Evolutionary conservation across 2,797 vertebrate genomes (phyloP), one percentile per base, ranked within the genome.

Genomic region (Toxotes lorentzi): DNA sequence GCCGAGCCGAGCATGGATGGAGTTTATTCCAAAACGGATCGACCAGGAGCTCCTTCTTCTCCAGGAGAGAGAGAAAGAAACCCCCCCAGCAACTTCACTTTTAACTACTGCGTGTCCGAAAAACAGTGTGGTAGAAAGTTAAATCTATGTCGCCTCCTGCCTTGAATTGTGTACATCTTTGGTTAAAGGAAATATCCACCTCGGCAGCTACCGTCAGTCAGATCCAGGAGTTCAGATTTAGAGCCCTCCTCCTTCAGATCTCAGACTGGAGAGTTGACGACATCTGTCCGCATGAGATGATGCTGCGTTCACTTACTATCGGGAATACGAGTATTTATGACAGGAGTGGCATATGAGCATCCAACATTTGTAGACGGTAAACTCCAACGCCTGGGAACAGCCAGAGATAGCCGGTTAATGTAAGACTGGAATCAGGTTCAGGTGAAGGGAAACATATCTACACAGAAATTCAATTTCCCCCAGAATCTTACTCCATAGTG

Each of bases 221-320:
- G 90, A 87, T 81, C 53, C 91, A 91, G 91, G 80, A 91, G 87
- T 85, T 89, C 38, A 73, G 90, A 88, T 91, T 90, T 83, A 62
- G 83, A 66, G 79, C 81, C 88, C 86, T 82, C 90, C 86, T 78
- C 59, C 56, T 9, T 23, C 17, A 48, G 81, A 62, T 57, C 79
- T 9, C 35, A 73, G 60, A 14, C 76, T 7, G 12, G 56, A 75
- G 81, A 83, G 88, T 83, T 88, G 88, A 93, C 90, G 92, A 90
- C 93, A 89, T 94, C 89, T 92, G 92, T 86, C 86, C 71, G 84
- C 45, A 34, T 47, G 50, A 67, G 58, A 30, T 1, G 34, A 1
- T 19, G 91, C 19, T 64, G 88, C 83, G 24, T 91, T 92, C 79
- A 86, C 0, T 0, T 0, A 0, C 71, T 1, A 56, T 73, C 59